Conservation (phyloP, 2,797 vertebrate species). For the Gambusia yucatana region DNA sequence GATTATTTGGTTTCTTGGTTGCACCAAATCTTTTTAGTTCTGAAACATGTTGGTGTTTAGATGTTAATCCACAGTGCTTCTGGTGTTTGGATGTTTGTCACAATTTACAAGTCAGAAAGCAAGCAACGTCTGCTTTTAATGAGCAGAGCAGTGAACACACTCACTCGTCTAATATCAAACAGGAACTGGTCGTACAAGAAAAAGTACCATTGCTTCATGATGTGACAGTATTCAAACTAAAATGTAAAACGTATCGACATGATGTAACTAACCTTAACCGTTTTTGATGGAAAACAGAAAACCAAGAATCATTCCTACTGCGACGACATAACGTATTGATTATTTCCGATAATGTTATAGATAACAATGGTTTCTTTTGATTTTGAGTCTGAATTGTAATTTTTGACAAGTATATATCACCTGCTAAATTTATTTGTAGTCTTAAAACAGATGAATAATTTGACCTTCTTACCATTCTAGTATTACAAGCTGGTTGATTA, state of each 20-base stretch:
- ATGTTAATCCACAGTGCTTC: conserved; percentile 16
- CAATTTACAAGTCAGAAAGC: conserved; percentile 20
- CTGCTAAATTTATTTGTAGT: neutral
- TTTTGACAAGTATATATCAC: neutral
- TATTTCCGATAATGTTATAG: neutral
- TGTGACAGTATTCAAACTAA: neutral
- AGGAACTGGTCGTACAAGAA: neutral
- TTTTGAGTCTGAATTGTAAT: neutral
- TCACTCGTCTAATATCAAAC: conserved; percentile 24
- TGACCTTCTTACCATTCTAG: neutral
- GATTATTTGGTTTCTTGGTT: conserved; percentile 35
- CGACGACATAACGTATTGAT: neutral
- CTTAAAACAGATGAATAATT: neutral
- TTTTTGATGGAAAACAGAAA: neutral
- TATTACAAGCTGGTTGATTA: neutral
- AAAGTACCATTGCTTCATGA: neutral
- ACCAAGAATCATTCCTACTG: neutral
- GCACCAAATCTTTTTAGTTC: conserved; percentile 27
- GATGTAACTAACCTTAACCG: neutral
- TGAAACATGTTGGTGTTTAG: conserved; percentile 22
- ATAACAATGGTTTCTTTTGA: neutral
- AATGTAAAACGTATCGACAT: neutral
- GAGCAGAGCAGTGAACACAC: conserved; percentile 26
- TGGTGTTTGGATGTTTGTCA: conserved; percentile 21
- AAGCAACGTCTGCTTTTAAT: conserved; percentile 33